phyloP scores from a whole-genome alignment of 2,797 vertebrate species.

The Selene dorsalis region DNA sequence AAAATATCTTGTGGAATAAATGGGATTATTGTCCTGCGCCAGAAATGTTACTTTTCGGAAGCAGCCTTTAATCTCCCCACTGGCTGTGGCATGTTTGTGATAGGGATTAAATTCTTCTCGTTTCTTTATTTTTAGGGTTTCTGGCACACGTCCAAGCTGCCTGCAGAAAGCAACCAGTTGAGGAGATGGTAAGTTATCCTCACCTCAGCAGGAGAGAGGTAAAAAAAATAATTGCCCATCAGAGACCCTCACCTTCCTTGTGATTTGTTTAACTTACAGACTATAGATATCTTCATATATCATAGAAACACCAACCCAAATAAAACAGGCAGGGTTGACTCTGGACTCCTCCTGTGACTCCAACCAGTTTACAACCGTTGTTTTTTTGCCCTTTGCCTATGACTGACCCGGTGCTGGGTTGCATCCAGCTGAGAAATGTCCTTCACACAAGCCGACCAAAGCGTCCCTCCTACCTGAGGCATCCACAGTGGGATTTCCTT shows the following conservation, averaged over 20 bases:
- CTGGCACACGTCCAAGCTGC: constrained; percentile 74
- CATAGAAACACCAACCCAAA: constrained; percentile 69
- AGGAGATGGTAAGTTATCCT: constrained; percentile 58
- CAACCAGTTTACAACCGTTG: constrained; percentile 29
- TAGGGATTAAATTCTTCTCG: constrained; percentile 76
- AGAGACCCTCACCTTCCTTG: constrained; percentile 62
- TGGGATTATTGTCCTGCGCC: constrained; percentile 71
- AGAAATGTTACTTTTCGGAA: constrained; percentile 76
- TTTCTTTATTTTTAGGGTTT: constrained; percentile 79
- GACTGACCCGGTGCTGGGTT: constrained; percentile 39
- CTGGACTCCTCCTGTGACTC: constrained; percentile 50
- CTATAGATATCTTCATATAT: constrained; percentile 69
- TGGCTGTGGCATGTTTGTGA: constrained; percentile 70
- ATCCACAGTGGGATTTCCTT: constrained; percentile 55
- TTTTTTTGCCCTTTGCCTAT: constrained; percentile 56
- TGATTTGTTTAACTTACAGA: constrained; percentile 72
- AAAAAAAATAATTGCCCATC: constrained; percentile 71
- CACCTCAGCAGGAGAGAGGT: constrained; percentile 43
- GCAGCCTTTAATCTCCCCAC: constrained; percentile 72
- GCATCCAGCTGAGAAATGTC: constrained; percentile 58
- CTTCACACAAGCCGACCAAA: constrained; percentile 49
- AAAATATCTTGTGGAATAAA: constrained; percentile 71
- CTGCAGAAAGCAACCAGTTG: constrained; percentile 46
- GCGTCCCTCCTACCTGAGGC: constrained; percentile 37
- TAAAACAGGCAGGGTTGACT: constrained; percentile 64